A percentile compares a stretch with the other conserved stretches of the same genome.
These are phyloP conservation scores for Drosophila leontia DNA, from an alignment of 1,140 invertebrate genomes.

Conservation along the genomic window DNA sequence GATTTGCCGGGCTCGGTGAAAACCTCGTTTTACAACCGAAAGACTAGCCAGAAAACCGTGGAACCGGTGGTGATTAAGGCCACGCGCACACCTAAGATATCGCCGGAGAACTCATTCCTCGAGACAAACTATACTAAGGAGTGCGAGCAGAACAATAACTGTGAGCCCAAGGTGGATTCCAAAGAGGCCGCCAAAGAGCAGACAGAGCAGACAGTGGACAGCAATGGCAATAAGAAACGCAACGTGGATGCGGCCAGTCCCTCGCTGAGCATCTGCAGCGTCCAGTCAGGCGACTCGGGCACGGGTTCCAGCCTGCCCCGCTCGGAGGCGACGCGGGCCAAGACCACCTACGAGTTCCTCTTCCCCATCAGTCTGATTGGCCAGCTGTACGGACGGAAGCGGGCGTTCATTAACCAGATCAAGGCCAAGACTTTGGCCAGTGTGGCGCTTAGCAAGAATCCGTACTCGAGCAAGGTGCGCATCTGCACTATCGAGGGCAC, in stretches of 20 bases:
- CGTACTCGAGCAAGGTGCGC: conserved; percentile 89
- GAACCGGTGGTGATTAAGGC: conserved; percentile 81
- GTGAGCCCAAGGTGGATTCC: conserved; percentile 35
- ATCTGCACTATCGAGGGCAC: conserved; percentile 93
- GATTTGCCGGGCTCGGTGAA: conserved; percentile 79
- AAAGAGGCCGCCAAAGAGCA: conserved; percentile 19
- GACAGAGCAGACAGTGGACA: conserved; percentile 21
- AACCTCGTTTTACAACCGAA: conserved; percentile 69
- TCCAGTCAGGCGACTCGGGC: conserved; percentile 83
- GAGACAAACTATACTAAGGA: conserved; percentile 77
- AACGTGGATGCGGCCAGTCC: conserved; percentile 81
- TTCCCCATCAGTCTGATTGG: conserved; percentile 93
- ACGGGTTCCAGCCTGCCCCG: conserved; percentile 83
- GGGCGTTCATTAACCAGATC: conserved; percentile 92
- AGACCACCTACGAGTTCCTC: conserved; percentile 90
- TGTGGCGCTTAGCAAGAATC: conserved; percentile 92
- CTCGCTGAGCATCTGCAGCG: conserved; percentile 81
- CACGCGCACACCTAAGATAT: conserved; percentile 81
- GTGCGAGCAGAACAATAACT: conserved; percentile 79
- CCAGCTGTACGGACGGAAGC: conserved; percentile 93
- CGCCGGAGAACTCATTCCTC: conserved; percentile 83
- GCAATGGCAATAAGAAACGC: conserved; percentile 71
- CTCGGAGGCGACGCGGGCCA: conserved; percentile 75
- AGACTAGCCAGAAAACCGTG: conserved; percentile 56
- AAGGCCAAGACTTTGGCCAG: conserved; percentile 91